Evolutionary conservation across 2,888 invertebrate genomes (phyloP), one percentile per base, ranked within the genome.

Genomic region (Orthosia gothica): DNA sequence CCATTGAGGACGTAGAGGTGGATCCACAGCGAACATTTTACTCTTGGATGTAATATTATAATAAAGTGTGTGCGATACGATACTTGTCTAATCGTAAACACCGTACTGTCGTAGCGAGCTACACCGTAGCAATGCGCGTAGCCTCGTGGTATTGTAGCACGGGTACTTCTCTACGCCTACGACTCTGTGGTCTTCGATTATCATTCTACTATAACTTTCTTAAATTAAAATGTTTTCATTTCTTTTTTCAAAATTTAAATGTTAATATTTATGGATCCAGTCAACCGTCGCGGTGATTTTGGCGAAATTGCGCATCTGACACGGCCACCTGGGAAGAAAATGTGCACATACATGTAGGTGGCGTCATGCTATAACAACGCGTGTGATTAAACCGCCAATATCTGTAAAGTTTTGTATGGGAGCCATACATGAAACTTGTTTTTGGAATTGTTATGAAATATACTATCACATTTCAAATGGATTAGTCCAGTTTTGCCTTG

Each of bases 91-190:
- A 15, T 5, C 13, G 12, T 26, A 16, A 3, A 26, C 47, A 50
- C 13, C 15, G 32, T 5, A 32, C 11, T 15, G 12, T 11, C 32
- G 70, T 77, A 57, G 62, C 32, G 1, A 3, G 62, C 62, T 79
- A 79, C 64, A 59, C 32, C 64, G 72, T 72, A 65, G 79, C 78
- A 45, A 45, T 0, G 0, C 15, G 7, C 50, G 73, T 55, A 63
- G 64, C 54, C 3, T 64, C 47, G 20, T 64, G 58, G 50, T 16
- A 18, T 11, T 49, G 16, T 59, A 20, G 59, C n/a, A 23, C 13
- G 4, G 2, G 23, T n/a, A 3, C 16, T 1, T 3, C n/a, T 49
- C 5, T 54, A 5, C 18, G 4, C 12, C 11, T 12, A 57, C 11
- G 12, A 18, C 4, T 3, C 4, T n/a, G 9, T 9, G 9, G 40